phyloP scores from a whole-genome alignment of 2,113 vertebrate species.

The Elachura formosa region DNA sequence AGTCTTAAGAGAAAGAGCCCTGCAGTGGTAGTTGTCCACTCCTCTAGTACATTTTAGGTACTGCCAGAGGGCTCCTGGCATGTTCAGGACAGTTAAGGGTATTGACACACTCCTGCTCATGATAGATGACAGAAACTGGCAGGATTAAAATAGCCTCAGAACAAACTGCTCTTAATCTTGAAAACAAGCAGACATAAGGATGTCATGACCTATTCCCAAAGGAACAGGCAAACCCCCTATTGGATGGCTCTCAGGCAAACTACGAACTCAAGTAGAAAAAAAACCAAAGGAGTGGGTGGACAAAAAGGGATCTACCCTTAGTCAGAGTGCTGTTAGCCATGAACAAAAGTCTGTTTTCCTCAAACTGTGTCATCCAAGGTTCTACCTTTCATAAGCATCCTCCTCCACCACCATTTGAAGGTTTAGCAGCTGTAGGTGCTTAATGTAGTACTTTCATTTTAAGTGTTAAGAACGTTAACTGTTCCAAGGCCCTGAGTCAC shows the following conservation, averaged over 20 bases:
- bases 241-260: not conserved
- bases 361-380: not conserved
- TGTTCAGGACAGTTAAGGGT: not conserved
- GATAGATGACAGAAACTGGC: not conserved
- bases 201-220: not conserved
- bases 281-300: fast-evolving
- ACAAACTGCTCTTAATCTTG: not conserved
- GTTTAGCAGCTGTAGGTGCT: not conserved
- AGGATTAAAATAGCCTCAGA: not conserved
- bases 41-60: not conserved
- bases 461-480: not conserved
- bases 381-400: not conserved
- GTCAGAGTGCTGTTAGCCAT: not conserved
- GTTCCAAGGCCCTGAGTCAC: not conserved
- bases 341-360: not conserved
- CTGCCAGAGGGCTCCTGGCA: not conserved
- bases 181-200: not conserved
- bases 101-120: not conserved
- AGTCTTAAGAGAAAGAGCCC: not conserved
- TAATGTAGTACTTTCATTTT: not conserved
- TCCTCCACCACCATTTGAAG: not conserved
- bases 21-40: not conserved
- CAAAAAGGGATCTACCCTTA: not conserved
- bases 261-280: not conserved
- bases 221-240: not conserved